Base-by-base conservation (phyloP, 2,797 vertebrate species). In the Sebastes diaconus region DNA sequence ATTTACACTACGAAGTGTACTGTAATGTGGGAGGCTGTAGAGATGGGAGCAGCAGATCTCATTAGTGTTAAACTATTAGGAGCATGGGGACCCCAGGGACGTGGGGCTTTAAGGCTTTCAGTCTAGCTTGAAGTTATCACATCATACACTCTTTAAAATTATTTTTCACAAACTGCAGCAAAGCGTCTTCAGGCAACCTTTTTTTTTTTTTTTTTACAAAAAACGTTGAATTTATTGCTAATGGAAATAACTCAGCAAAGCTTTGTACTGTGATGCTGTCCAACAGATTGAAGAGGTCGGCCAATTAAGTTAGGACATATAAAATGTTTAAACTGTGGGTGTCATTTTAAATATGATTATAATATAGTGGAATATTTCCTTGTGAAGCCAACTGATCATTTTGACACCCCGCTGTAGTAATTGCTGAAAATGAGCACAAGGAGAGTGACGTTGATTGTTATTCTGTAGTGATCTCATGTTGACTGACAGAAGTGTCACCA, bases 21-120 rank as follows among this genome's bases (percentile, higher is more conserved):
- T 83, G 83, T 80, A 89, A 84, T 84, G 85, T 91, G 78, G 85
- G 87, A 87, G 84, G 82, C 83, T 85, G 83, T 46, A 84, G 76
- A 81, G 82, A 83, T 29, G 46, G 74, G 66, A 92, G 85, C 86
- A 86, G 86, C 86, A 89, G 84, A 92, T 92, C 91, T 93, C 90
- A 94, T 94, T 94, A 93, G 92, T 90, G 86, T 92, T 92, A 89
- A 92, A 93, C 92, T 88, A 92, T 92, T 90, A 92, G 84, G 83
- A 91, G 78, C 86, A 88, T 22, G 73, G 69, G 80, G 77, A 85
- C 93, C 81, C 80, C 13, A 20, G 91, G 89, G 90, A 93, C 6
- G 24, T 73, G 30, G 36, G 54, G 61, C 77, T 91, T 88, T 78
- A 85, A 88, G 82, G 79, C 82, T 87, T 87, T 90, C 78, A 90